A percentile compares a stretch with the other conserved stretches of the same genome.
These are phyloP conservation scores for Leptarthrus brevirostris DNA, from an alignment of 2,888 invertebrate species.

Conservation along the genomic window DNA sequence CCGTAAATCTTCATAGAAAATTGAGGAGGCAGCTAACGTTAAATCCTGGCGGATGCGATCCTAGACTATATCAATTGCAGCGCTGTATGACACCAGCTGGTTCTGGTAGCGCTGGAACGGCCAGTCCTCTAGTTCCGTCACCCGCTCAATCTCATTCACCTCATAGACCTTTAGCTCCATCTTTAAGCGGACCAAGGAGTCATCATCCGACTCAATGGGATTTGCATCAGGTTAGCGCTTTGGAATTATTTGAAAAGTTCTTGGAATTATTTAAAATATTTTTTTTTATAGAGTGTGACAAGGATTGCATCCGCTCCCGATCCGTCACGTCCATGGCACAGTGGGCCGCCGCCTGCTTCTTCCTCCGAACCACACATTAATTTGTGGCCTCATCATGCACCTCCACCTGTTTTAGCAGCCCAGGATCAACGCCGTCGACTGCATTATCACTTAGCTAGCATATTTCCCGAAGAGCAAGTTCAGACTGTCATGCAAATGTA, in stretches of 20 bases:
- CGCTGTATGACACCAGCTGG: constrained; percentile 54
- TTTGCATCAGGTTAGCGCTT: constrained; percentile 56
- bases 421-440: constrained; percentile 79
- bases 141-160: constrained; percentile 58
- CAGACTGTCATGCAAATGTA: constrained; percentile 86
- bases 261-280: background rate
- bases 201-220: constrained; percentile 57
- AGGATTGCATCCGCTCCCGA: constrained; percentile 81
- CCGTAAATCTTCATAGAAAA: constrained; percentile 79
- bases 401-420: constrained; percentile 54
- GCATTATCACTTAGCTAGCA: constrained; percentile 88
- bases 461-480: constrained; percentile 93
- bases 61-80: constrained; percentile 71
- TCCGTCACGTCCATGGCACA: constrained; percentile 70
- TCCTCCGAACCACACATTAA: constrained; percentile 77
- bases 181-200: constrained; percentile 55
- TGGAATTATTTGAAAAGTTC: background rate
- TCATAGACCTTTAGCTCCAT: constrained; percentile 57
- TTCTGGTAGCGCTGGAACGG: constrained; percentile 57
- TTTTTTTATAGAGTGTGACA: constrained; percentile 71
- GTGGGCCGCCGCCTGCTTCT: constrained; percentile 64
- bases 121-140: constrained; percentile 53
- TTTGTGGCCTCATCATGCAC: constrained; percentile 65
- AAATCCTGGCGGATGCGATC: constrained; percentile 81
- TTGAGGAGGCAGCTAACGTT: constrained; percentile 83